Evolutionary conservation across 2,797 vertebrate genomes (phyloP), one percentile per base, ranked within the genome.

Genomic region (Dermochelys coriacea): DNA sequence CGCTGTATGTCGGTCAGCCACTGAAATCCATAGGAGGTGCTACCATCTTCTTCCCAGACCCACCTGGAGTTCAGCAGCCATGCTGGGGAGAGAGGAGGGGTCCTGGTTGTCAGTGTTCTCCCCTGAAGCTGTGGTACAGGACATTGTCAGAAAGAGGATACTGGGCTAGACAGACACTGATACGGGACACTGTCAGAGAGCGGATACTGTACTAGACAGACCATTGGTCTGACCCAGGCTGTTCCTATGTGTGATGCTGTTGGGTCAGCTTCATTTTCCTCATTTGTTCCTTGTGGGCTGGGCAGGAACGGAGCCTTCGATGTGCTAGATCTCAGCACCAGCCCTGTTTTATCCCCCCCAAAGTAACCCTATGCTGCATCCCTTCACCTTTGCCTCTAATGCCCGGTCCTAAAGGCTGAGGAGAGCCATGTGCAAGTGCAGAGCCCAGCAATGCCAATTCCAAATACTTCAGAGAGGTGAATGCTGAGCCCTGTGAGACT

Each of bases 261-360:
- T 41, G 21, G 64, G 37, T 23, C 64, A 68, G 64, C 64, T 37
- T 37, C n/a, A 19, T 37, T 68, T 68, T 68, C 80, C 47, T 55
- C 74, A 5, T 31, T 77, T 25, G 45, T n/a, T 74, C 23, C 10
- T 41, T 55, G 19, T 85, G 47, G 51, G 55, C 54, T 47, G 41
- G 61, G 71, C 52, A 54, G 1, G 31, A 18, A 0, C 5, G 5
- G 19, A 84, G 74, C 8, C 8, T 21, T 18, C 31, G 50, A 34
- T 74, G 82, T 78, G 61, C 50, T 85, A 77, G 84, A 78, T 15
- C 2, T 50, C 55, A 18, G 80, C 84, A 18, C 27, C 25, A 21
- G 34, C 18, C 55, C 45, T 12, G 2, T 88, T 88, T 84, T n/a
- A 16, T 8, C 88, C 79, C 29, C 4, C 23, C 79, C 82, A 68